Conservation (phyloP, 2,888 invertebrate species). For the Chromoteleia sp. region DNA sequence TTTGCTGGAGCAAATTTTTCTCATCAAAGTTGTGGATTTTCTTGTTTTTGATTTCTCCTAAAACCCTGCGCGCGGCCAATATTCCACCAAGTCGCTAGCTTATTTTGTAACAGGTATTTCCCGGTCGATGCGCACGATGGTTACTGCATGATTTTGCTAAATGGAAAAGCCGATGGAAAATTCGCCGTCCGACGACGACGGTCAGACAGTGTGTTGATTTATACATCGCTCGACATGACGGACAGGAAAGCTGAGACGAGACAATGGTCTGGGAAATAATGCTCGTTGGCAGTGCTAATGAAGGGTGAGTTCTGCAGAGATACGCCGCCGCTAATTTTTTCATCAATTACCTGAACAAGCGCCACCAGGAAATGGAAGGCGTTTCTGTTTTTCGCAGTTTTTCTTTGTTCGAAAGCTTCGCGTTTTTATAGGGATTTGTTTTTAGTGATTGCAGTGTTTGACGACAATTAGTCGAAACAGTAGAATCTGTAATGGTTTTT, state of each 20-base stretch:
- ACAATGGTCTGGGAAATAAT: slow-evolving; percentile 54
- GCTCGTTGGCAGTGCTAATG: slow-evolving; percentile 47
- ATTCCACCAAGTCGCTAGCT: slow-evolving; percentile 45
- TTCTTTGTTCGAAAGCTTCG: slow-evolving; percentile 13
- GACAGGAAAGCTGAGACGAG: slow-evolving; percentile 23
- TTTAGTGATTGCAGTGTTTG: slow-evolving; percentile 12
- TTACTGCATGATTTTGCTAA: slow-evolving; percentile 67
- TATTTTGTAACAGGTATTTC: slow-evolving; percentile 74
- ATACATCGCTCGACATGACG: slow-evolving; percentile 44
- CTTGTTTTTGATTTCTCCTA: background rate
- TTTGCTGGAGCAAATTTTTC: too few species aligned
- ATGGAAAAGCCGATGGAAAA: slow-evolving; percentile 63
- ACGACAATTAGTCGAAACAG: slow-evolving; percentile 19
- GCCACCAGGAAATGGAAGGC: slow-evolving; percentile 32
- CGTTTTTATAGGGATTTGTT: slow-evolving; percentile 26
- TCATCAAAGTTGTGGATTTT: too few species aligned
- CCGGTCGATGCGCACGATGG: slow-evolving; percentile 71
- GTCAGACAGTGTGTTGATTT: slow-evolving; percentile 54
- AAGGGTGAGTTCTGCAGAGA: slow-evolving; percentile 42
- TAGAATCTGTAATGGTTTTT: slow-evolving; percentile 13
- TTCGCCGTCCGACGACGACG: slow-evolving; percentile 40
- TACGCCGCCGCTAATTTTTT: slow-evolving; percentile 42
- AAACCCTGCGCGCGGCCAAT: slow-evolving; percentile 24
- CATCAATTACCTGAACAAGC: slow-evolving; percentile 46
- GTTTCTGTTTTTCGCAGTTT: slow-evolving; percentile 27